A percentile compares a stretch with the other conserved stretches of the same genome.
phyloP scores from a whole-genome alignment of 2,113 vertebrate species.

The Heterochromis multidens region DNA sequence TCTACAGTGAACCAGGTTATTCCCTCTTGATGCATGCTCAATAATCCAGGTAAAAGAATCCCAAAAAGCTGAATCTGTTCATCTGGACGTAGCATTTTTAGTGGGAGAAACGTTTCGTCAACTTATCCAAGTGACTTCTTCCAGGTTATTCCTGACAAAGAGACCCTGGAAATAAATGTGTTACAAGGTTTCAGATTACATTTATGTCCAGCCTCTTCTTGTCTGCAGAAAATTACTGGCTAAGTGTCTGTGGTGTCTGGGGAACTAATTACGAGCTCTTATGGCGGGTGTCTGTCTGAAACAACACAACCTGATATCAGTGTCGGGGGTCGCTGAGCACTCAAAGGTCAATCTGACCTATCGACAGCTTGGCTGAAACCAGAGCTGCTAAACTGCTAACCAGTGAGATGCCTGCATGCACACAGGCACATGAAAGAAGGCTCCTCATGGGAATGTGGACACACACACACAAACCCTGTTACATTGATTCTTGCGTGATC shows the following conservation, averaged over 20 bases:
- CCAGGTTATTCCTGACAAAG: neutral
- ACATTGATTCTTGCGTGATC: neutral
- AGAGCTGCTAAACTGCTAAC: conserved; percentile 38
- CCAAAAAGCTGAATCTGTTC: too few species aligned
- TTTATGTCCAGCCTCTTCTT: neutral
- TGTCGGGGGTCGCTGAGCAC: neutral
- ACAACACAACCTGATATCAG: conserved; percentile 60
- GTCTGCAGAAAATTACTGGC: conserved; percentile 12
- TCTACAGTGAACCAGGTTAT: neutral
- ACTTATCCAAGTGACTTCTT: too few species aligned
- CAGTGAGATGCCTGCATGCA: conserved; percentile 13
- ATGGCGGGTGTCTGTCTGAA: conserved; percentile 28
- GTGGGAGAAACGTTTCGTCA: too few species aligned
- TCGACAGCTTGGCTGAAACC: conserved; percentile 53
- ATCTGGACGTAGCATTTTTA: too few species aligned
- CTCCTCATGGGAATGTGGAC: conserved; percentile 11
- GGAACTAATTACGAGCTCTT: conserved; percentile 54
- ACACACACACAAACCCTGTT: neutral
- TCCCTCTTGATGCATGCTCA: too few species aligned
- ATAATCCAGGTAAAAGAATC: too few species aligned
- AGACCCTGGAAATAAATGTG: neutral
- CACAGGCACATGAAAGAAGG: conserved; percentile 25
- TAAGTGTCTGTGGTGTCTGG: conserved; percentile 44
- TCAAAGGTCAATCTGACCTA: conserved; percentile 56
- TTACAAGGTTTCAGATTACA: neutral